Conservation (phyloP, 2,888 invertebrate genomes). For the Oligia strigilis region DNA sequence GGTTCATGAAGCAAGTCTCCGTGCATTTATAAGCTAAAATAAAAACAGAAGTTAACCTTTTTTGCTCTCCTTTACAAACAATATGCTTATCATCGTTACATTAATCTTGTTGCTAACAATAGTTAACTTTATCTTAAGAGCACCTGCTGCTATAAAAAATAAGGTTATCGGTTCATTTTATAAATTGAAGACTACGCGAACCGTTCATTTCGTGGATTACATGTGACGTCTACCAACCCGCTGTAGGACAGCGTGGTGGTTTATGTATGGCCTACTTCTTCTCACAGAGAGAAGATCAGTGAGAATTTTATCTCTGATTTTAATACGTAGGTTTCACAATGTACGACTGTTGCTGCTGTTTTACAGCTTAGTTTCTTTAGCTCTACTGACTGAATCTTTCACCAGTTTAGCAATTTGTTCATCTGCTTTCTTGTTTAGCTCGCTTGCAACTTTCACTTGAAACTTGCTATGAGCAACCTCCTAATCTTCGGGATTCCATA, state of each 20-base stretch:
- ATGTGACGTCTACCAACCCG: background rate
- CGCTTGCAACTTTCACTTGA: background rate
- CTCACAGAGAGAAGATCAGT: background rate
- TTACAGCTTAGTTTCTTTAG: background rate
- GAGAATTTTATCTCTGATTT: background rate
- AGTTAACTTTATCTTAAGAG: too few species aligned
- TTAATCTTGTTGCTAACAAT: background rate
- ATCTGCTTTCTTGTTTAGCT: background rate
- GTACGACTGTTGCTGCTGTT: background rate
- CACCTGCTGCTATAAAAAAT: too few species aligned
- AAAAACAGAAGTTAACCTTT: background rate
- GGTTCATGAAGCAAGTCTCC: background rate
- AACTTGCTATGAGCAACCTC: background rate
- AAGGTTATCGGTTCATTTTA: too few species aligned
- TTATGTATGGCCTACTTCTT: background rate
- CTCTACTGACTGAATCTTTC: background rate
- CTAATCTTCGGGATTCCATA: background rate
- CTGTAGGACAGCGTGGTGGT: too few species aligned
- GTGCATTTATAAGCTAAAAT: background rate
- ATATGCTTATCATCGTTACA: background rate
- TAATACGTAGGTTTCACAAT: background rate
- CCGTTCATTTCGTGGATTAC: background rate
- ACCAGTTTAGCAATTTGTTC: background rate
- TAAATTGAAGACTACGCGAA: background rate
- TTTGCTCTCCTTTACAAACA: background rate